Evolutionary conservation across 2,888 invertebrate genomes (phyloP).

Genomic region (Gisinianus flammeolus): DNA sequence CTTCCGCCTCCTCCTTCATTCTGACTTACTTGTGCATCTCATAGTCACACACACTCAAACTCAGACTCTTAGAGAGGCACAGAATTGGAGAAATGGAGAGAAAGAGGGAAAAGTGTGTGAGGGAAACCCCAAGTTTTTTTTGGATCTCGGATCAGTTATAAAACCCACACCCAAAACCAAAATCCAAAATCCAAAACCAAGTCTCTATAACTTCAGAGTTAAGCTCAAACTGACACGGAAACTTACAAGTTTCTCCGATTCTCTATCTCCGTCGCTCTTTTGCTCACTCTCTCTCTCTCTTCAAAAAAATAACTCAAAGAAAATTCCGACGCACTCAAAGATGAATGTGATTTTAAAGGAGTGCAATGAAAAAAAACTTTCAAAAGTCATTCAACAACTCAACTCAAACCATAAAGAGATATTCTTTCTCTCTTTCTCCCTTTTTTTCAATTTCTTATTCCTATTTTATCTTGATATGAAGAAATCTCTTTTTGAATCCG

Average conservation of each 20-base stretch:
- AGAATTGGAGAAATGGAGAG: background rate
- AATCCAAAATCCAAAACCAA: too few relatives aligned
- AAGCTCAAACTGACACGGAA: background rate
- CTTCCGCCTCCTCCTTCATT: background rate
- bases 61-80: background rate
- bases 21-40: background rate
- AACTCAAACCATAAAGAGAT: background rate
- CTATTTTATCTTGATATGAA: too few relatives aligned
- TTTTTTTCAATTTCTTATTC: background rate
- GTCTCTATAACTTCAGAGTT: too few relatives aligned
- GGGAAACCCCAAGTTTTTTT: background rate
- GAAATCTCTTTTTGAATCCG: background rate
- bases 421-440: background rate
- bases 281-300: background rate
- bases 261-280: too few relatives aligned
- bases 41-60: too few relatives aligned
- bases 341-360: background rate
- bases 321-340: too few relatives aligned
- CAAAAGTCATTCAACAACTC: conserved; percentile 5
- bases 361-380: conserved; percentile 15
- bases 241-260: background rate
- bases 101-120: background rate
- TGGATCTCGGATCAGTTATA: background rate
- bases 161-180: too few relatives aligned
- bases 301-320: too few relatives aligned